phyloP scores from a whole-genome alignment of 1,140 invertebrate genomes.

The Ooceraea biroi region DNA sequence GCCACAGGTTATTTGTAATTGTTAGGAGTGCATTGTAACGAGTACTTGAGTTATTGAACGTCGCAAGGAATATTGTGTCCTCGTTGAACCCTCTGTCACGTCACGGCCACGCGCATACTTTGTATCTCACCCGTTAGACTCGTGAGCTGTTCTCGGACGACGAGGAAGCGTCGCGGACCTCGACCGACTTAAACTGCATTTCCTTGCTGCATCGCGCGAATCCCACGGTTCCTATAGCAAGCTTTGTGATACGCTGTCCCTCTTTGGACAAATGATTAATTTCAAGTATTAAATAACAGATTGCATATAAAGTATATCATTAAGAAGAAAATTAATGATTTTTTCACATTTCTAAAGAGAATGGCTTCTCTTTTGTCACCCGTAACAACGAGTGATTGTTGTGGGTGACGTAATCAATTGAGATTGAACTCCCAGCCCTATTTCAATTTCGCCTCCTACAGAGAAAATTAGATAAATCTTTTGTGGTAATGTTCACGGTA shows the following conservation, averaged over 20 bases:
- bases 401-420: background rate
- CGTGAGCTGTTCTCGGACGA: conserved; percentile 31
- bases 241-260: conserved; percentile 9
- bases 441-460: too few species aligned
- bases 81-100: conserved; percentile 57
- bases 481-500: too few species aligned
- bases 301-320: background rate
- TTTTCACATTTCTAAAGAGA: background rate
- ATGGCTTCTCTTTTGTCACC: too few species aligned
- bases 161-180: conserved; percentile 47
- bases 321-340: background rate
- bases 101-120: conserved; percentile 54
- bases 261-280: background rate
- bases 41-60: conserved; percentile 60
- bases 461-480: too few species aligned
- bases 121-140: conserved; percentile 55
- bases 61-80: conserved; percentile 58
- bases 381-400: background rate
- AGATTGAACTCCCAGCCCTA: too few species aligned
- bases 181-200: conserved; percentile 51
- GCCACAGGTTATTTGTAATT: conserved; percentile 61
- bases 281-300: conserved; percentile 6
- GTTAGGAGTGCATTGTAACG: conserved; percentile 62
- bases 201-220: conserved; percentile 9
- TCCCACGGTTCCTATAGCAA: conserved; percentile 51